A percentile compares a stretch with the other conserved stretches of the same genome.
phyloP scores from a whole-genome alignment of 2,797 vertebrate species.

The Thunnus albacares region DNA sequence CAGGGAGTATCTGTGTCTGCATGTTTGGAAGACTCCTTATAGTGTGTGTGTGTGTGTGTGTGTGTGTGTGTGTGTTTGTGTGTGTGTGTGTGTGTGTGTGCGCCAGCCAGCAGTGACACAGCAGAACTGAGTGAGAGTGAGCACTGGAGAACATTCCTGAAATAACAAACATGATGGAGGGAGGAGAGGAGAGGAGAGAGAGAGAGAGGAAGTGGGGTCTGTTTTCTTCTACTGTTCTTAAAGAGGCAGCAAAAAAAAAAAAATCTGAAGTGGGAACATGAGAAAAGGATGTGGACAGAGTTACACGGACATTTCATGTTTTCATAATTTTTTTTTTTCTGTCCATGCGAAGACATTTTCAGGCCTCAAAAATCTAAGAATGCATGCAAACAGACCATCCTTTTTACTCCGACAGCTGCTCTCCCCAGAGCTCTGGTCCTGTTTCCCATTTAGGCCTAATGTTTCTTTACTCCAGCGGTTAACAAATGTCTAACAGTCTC shows the following conservation, averaged over 20 bases:
- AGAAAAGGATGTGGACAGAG: background rate
- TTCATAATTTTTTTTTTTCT: background rate
- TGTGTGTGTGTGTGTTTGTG: constrained; percentile 33
- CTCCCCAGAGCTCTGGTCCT: constrained; percentile 29
- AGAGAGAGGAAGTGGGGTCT: constrained; percentile 52
- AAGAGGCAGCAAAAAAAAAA: constrained; percentile 44
- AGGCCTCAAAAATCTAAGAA: background rate
- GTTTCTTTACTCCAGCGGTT: constrained; percentile 28
- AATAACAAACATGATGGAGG: constrained; percentile 62
- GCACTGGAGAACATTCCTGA: constrained; percentile 76
- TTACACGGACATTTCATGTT: background rate
- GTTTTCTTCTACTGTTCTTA: constrained; percentile 60
- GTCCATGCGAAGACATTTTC: background rate
- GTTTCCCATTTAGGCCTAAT: constrained; percentile 50
- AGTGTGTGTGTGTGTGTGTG: background rate
- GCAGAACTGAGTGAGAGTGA: constrained; percentile 58
- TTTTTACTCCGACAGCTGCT: constrained; percentile 25
- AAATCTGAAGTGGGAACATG: background rate
- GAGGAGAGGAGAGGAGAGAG: constrained; percentile 23
- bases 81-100: constrained; percentile 25
- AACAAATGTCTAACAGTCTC: background rate
- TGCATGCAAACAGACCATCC: background rate
- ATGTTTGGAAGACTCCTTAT: background rate
- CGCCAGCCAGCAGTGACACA: constrained; percentile 60
- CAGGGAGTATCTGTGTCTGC: background rate